Evolutionary conservation across 2,113 vertebrate species (phyloP).

Genomic region (Ursus arctos): DNA sequence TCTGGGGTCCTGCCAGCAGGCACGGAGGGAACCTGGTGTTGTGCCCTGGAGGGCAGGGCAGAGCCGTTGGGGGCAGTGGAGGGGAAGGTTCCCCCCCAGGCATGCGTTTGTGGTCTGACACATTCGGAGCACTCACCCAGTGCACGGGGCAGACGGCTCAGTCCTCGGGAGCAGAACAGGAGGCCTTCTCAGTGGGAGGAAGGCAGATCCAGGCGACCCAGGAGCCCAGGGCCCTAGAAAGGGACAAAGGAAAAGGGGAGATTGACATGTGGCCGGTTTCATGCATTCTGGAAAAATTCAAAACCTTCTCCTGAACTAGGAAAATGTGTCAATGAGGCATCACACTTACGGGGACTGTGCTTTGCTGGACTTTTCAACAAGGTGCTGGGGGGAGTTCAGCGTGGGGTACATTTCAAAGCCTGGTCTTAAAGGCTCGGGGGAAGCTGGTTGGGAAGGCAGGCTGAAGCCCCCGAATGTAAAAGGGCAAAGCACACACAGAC

Average conservation of each 20-base stretch:
- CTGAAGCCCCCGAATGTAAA: background rate
- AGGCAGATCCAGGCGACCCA: rapidly evolving
- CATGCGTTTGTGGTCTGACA: rapidly evolving
- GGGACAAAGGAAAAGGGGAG: background rate
- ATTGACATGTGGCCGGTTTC: background rate
- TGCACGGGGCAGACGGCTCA: rapidly evolving
- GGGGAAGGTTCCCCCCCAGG: background rate
- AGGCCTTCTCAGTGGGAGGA: background rate
- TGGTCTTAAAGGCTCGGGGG: no score
- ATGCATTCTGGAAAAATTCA: background rate
- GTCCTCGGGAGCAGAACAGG: background rate
- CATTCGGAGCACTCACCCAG: conserved; percentile 56
- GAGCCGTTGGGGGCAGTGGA: rapidly evolving
- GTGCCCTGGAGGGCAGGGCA: background rate
- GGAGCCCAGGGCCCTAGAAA: background rate
- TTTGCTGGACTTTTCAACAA: background rate
- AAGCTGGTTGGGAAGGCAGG: background rate
- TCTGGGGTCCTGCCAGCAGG: background rate
- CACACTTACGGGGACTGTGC: rapidly evolving
- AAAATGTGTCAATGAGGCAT: rapidly evolving
- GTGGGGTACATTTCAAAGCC: rapidly evolving
- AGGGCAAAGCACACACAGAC: background rate
- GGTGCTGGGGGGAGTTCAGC: background rate
- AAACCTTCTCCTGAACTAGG: background rate
- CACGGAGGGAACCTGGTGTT: rapidly evolving